phyloP scores from a whole-genome alignment of 2,113 vertebrate genomes.

The Grus americana region DNA sequence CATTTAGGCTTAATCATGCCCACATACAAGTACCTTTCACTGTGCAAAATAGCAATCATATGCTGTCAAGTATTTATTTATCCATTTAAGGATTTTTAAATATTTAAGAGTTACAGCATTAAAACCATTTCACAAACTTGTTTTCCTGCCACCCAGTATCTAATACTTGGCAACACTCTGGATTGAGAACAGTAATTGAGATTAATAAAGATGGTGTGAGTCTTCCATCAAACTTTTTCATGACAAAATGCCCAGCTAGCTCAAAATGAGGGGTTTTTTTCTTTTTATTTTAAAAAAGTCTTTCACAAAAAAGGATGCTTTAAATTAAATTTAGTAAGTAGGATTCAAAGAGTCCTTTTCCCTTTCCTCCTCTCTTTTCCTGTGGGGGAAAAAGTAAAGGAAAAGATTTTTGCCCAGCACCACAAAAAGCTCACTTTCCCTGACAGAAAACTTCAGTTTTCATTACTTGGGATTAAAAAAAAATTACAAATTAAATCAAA shows the following conservation, averaged over 20 bases:
- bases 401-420: not conserved
- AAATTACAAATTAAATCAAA: not conserved
- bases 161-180: not conserved
- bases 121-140: not conserved
- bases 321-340: not conserved
- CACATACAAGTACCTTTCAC: not conserved
- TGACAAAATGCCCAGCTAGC: not conserved
- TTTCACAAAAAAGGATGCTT: not conserved
- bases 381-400: not conserved
- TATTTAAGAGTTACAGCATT: not conserved
- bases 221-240: not conserved
- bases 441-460: not conserved
- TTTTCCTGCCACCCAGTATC: not conserved
- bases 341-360: not conserved
- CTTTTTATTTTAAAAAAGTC: not conserved
- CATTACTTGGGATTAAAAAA: not conserved
- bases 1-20: constrained; percentile 17
- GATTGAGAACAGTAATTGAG: not conserved
- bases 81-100: constrained; percentile 17
- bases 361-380: not conserved
- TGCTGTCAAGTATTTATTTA: constrained; percentile 18
- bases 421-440: not conserved
- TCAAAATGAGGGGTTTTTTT: not conserved
- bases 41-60: not conserved
- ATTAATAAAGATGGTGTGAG: not conserved